Evolutionary conservation across 2,797 vertebrate species (phyloP).

Genomic region (Malacoctenus gilli): DNA sequence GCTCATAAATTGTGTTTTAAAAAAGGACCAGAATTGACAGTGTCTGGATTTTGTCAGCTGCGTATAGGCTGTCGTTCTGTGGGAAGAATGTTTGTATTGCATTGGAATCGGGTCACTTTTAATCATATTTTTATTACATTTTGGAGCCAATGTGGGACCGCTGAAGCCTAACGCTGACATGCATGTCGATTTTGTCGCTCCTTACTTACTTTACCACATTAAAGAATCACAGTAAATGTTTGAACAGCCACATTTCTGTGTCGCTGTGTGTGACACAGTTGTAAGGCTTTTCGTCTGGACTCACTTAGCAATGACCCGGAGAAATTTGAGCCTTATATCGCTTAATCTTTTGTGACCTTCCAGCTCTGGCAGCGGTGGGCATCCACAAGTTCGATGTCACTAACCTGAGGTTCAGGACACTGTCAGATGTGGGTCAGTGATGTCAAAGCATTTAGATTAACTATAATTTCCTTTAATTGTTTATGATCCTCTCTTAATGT

Average conservation of each 20-base stretch:
- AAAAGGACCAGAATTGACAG: too few relatives aligned
- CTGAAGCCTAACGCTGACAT: background rate
- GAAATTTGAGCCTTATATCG: conserved; percentile 35
- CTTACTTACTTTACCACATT: background rate
- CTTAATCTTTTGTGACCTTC: conserved; percentile 68
- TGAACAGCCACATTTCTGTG: conserved; percentile 2
- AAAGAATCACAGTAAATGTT: conserved; percentile 2
- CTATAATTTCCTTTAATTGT: too few relatives aligned
- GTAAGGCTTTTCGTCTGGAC: background rate
- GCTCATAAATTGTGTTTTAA: background rate
- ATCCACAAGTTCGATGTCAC: conserved; percentile 23
- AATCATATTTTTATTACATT: too few relatives aligned
- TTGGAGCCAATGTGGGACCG: background rate
- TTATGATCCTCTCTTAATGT: too few relatives aligned
- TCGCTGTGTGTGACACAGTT: background rate
- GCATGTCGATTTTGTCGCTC: background rate
- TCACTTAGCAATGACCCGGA: conserved; percentile 23
- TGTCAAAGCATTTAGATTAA: conserved; percentile 10
- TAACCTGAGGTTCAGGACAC: conserved; percentile 25
- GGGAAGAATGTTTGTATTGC: background rate
- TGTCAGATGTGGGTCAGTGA: conserved; percentile 18
- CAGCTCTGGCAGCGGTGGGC: conserved; percentile 24
- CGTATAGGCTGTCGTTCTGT: too few relatives aligned
- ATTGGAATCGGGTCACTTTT: background rate
- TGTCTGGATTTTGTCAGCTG: too few relatives aligned